Base-by-base conservation (phyloP, 1,140 invertebrate genomes). In the Ips typographus region DNA sequence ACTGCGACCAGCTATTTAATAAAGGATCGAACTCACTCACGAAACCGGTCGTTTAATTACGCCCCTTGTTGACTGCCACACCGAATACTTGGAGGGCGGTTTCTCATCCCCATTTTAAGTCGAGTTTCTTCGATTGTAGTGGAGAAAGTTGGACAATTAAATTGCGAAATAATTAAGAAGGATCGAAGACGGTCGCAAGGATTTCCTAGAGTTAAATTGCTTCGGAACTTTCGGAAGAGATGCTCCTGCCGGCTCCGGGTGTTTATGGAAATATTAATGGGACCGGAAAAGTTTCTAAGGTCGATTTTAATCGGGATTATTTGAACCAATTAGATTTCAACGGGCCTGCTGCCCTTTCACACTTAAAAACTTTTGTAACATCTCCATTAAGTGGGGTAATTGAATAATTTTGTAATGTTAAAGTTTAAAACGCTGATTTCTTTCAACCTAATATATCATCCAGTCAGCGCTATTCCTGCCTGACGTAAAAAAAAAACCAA, bases 141-240 rank as follows among this genome's bases (percentile, higher is more conserved):
- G 22, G 44, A 22, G 44, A 49, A 58, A 58, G 39, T 58, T 58
- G 22, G 40, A 40, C 56, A 58, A 41, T 58, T 40, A 58, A 41
- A 58, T 40, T 40, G 56, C 22, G 22, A 40, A 8, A 58, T 58
- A 58, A 41, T 58, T 58, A 58, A 58, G n/a, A 38, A 22, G 40
- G 37, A 58, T 40, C n/a, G 56, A 58, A 58, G 38, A 6, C 22
- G 36, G 37, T 40, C 52, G 37, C 3, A 58, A 58, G 56, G 56
- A 58, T 58, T 58, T 58, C 56, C 22, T 58, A 5, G 38, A 40
- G 37, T 58, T 58, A 8, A 58, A 58, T 58, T 58, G 56, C 56
- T 58, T 58, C 6, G 40, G 56, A 58, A 58, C 56, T 58, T 58
- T 8, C 22, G 5, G 51, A 53, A 53, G 51, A 37, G 4, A 37